Conservation (phyloP, 1,140 invertebrate species). For the Orius laevigatus region DNA sequence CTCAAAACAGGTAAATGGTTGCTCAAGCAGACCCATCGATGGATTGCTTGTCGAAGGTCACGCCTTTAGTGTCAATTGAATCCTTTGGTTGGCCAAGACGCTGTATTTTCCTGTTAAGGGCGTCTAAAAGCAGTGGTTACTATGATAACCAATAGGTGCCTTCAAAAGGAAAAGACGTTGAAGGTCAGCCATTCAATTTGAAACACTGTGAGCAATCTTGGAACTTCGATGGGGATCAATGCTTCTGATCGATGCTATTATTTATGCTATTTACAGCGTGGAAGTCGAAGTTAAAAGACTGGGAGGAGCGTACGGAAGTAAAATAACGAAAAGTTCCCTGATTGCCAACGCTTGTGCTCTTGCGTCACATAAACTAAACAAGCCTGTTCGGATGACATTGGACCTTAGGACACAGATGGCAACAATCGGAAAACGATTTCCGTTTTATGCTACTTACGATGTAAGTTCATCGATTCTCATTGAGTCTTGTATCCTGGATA, state of each 20-base stretch:
- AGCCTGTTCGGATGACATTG: constrained; percentile 43
- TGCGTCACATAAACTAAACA: constrained; percentile 38
- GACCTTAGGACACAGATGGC: constrained; percentile 47
- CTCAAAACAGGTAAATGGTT: constrained; percentile 21
- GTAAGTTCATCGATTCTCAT: constrained; percentile 26
- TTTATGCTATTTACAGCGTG: constrained; percentile 30
- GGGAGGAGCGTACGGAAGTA: constrained; percentile 55
- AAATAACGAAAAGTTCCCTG: constrained; percentile 37
- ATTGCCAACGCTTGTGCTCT: constrained; percentile 42
- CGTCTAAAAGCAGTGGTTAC: no score
- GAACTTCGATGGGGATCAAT: no score
- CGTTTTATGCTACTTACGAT: constrained; percentile 42
- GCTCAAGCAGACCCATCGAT: not conserved
- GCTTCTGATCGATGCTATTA: no score
- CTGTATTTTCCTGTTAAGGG: no score
- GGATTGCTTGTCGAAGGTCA: not conserved
- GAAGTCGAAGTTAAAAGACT: constrained; percentile 43
- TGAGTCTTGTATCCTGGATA: no score
- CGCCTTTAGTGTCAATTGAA: not conserved
- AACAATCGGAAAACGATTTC: constrained; percentile 41
- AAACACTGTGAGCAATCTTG: no score
- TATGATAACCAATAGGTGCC: no score
- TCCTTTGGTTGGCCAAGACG: not conserved
- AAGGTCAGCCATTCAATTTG: no score
- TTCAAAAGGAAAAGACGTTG: no score